These are phyloP conservation scores for Caenorhabditis afra DNA, from an alignment of 2,888 invertebrate species.

Conservation along the genomic window DNA sequence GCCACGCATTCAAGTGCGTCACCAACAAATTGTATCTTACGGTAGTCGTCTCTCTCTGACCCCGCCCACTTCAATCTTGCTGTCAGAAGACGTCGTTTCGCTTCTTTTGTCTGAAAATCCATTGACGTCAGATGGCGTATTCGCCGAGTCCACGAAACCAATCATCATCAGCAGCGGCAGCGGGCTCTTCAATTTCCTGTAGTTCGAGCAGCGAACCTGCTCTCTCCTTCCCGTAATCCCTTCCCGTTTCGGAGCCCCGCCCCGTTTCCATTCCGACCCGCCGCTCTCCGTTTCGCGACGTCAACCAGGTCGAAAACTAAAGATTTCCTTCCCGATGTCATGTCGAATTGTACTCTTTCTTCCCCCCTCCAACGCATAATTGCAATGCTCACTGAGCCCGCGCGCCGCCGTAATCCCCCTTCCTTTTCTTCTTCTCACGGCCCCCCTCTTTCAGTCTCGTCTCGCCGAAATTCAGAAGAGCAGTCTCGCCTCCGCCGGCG, in stretches of 20 bases:
- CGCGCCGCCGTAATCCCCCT: not conserved
- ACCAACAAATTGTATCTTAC: too few species aligned
- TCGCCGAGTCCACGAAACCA: conserved; percentile 1
- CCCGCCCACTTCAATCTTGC: not conserved
- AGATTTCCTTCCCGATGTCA: not conserved
- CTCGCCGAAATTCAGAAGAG: not conserved
- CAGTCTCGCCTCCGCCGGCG: not conserved
- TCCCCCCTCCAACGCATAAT: not conserved
- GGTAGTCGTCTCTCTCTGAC: not conserved
- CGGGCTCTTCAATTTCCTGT: conserved; percentile 47
- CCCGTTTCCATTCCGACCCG: not conserved
- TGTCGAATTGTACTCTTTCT: conserved; percentile 13
- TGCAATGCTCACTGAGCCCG: not conserved
- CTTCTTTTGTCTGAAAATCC: conserved; percentile 10
- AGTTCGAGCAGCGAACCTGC: conserved; percentile 13
- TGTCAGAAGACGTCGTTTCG: not conserved
- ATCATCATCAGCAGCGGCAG: too few species aligned
- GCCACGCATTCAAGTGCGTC: not conserved
- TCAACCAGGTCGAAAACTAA: conserved; percentile 1
- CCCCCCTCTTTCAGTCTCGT: not conserved
- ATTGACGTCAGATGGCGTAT: conserved; percentile 3
- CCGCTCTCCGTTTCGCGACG: not conserved
- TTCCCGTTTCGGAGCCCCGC: not conserved
- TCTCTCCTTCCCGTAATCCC: conserved; percentile 7
- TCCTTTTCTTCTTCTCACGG: conserved; percentile 11